Conservation (phyloP, 1,140 invertebrate genomes). For the Rhagoletis zephyria region DNA sequence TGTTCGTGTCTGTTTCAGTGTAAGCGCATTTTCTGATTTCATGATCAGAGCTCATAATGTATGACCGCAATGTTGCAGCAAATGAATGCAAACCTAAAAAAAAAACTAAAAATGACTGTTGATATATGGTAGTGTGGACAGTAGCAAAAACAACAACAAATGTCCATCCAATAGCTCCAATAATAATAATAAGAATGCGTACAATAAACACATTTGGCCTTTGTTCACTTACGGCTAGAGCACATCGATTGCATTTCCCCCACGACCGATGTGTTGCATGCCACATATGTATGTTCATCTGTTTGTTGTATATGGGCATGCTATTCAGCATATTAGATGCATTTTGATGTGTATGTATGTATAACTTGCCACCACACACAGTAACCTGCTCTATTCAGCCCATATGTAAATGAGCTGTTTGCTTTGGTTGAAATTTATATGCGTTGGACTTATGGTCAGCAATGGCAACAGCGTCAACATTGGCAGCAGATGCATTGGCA, state of each 20-base stretch:
- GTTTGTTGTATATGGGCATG: neutral
- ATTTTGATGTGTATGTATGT: neutral
- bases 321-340: neutral
- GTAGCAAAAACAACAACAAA: neutral
- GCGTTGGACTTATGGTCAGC: slow-evolving; percentile 30
- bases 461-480: neutral
- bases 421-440: slow-evolving; percentile 33
- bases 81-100: neutral
- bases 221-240: neutral
- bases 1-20: neutral
- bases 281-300: neutral
- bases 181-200: neutral
- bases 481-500: neutral
- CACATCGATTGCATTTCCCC: slow-evolving; percentile 8
- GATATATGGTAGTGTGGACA: neutral
- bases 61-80: neutral
- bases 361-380: neutral
- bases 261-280: neutral
- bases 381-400: too few relatives aligned
- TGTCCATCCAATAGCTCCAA: neutral
- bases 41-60: neutral
- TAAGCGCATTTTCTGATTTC: slow-evolving; percentile 14
- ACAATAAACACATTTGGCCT: neutral
- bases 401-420: slow-evolving; percentile 44
- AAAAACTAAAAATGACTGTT: slow-evolving; percentile 9